Percentiles rank a stretch among this genome's conserved stretches.
phyloP scores from a whole-genome alignment of 2,888 invertebrate species.

The Marronus borbonicus region DNA sequence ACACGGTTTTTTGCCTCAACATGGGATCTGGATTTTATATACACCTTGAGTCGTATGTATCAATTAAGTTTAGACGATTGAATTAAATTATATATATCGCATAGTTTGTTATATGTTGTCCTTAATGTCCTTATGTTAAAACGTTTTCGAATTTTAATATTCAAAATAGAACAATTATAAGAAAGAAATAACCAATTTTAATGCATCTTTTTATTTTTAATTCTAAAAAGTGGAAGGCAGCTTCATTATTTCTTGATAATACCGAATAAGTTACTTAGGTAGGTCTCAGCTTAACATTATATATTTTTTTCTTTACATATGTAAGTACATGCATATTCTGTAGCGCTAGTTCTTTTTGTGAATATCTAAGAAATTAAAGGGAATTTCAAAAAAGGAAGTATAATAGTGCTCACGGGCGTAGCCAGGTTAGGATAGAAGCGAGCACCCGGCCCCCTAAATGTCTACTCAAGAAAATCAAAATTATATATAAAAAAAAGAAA shows the following conservation, averaged over 20 bases:
- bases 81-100: not conserved
- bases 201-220: constrained; percentile 19
- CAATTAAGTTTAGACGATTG: not conserved
- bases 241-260: constrained; percentile 38
- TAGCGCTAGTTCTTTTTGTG: constrained; percentile 15
- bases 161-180: too few relatives aligned
- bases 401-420: not conserved
- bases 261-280: constrained; percentile 30
- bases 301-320: not conserved
- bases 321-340: not conserved
- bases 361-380: not conserved
- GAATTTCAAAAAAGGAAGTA: not conserved
- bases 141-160: too few relatives aligned
- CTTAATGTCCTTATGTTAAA: too few relatives aligned
- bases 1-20: not conserved
- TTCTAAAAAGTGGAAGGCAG: constrained; percentile 25
- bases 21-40: constrained; percentile 30
- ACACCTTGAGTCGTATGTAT: constrained; percentile 20
- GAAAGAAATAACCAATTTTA: not conserved
- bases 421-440: too few relatives aligned
- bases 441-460: too few relatives aligned
- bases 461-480: too few relatives aligned
- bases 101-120: too few relatives aligned
- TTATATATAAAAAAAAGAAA: too few relatives aligned
- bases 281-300: not conserved